phyloP scores from a whole-genome alignment of 37 sponge, comb jelly and placozoan species.

The Ephydatia muelleri region DNA sequence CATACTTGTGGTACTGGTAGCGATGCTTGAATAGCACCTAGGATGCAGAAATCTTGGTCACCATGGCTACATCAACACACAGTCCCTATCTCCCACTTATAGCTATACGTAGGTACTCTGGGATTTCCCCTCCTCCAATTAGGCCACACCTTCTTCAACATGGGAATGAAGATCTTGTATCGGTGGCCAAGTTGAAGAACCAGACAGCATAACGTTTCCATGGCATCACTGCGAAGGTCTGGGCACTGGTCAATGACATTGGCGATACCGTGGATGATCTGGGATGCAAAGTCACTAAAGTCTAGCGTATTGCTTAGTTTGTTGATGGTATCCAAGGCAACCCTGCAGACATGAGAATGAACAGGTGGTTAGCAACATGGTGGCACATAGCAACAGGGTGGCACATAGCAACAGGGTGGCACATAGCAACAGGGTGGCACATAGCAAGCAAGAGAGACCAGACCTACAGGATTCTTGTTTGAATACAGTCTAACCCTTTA shows the following conservation, averaged over 20 bases:
- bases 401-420: no score
- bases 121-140: not conserved
- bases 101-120: not conserved
- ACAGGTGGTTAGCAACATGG: not conserved
- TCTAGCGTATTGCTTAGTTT: constrained; percentile 65
- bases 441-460: no score
- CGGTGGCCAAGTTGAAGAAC: constrained; percentile 75
- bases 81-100: not conserved
- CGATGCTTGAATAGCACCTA: constrained; percentile 61
- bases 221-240: constrained; percentile 81
- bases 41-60: not conserved
- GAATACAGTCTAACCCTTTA: no score
- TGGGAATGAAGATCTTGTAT: constrained; percentile 86
- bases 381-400: not conserved
- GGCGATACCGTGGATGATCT: constrained; percentile 85
- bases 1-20: constrained; percentile 44
- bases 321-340: constrained; percentile 81
- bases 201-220: constrained; percentile 77
- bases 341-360: constrained; percentile 36
- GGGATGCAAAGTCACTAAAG: constrained; percentile 92
- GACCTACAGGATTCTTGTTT: no score
- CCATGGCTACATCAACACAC: not conserved
- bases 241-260: constrained; percentile 60
- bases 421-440: no score
- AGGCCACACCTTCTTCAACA: constrained; percentile 69